These are phyloP conservation scores for Herminia tarsipennalis DNA, from an alignment of 2,888 invertebrate genomes.

Conservation along the genomic window DNA sequence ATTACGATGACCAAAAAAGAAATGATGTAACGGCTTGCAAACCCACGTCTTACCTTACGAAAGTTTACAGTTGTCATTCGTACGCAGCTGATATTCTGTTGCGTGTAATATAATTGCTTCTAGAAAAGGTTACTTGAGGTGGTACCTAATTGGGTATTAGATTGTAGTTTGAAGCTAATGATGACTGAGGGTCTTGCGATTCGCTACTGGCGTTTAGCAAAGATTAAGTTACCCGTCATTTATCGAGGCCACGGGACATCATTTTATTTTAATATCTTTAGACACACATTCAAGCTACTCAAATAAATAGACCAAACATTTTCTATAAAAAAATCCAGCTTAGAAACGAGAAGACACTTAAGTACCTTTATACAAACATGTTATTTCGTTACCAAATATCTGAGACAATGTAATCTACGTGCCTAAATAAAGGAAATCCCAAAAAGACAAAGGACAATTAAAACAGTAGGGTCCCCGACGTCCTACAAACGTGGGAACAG, in stretches of 20 bases:
- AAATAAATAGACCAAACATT: no score
- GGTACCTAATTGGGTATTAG: constrained; percentile 62
- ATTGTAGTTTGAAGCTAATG: constrained; percentile 52
- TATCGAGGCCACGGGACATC: no score
- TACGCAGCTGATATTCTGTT: constrained; percentile 62
- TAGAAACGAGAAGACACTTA: no score
- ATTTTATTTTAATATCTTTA: no score
- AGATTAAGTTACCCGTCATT: no score
- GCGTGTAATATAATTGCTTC: constrained; percentile 62
- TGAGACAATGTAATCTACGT: no score
- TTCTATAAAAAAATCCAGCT: no score
- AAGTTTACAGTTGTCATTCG: constrained; percentile 66
- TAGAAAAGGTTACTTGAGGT: constrained; percentile 64
- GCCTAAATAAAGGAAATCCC: no score
- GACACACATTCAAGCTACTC: no score
- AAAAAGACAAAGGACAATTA: constrained; percentile 32
- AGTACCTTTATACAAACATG: no score
- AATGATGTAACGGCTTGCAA: constrained; percentile 64
- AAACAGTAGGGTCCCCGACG: constrained; percentile 46
- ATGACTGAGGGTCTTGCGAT: constrained; percentile 37
- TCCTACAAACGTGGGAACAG: constrained; percentile 65
- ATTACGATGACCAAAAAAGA: constrained; percentile 52
- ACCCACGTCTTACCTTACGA: constrained; percentile 61
- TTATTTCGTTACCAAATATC: no score
- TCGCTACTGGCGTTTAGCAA: constrained; percentile 3